Evolutionary conservation across 2,113 vertebrate genomes (phyloP), one percentile per base, ranked within the genome.

Genomic region (Zosterops pallidus): DNA sequence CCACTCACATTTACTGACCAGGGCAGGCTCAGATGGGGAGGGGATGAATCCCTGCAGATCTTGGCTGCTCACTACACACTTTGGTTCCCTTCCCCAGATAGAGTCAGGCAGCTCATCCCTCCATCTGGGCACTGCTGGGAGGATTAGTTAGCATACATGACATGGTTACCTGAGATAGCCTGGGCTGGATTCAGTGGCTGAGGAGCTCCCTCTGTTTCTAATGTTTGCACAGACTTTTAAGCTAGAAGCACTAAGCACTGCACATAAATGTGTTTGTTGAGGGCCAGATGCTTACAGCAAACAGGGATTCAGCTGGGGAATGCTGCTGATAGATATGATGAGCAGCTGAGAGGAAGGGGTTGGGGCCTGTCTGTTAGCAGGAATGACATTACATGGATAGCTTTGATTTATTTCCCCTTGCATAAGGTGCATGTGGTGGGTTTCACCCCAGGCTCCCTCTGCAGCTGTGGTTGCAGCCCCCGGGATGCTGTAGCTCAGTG

Each of bases 121-220:
- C 63, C 78, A 60, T 91, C 59, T 52, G 50, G 63, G 50, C 35
- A 55, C 76, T 89, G 5, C 14, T 33, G 47, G 81, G 46, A 93
- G 79, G 83, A 90, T 92, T 79, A 90, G 49, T 80, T 76, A 74
- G 71, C 16, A 2, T 14, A 47, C 33, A 63, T 74, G 68, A 63
- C 52, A 26, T 63, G 86, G 56, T 93, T 93, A 94, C 94, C 85
- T 70, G 85, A 92, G 83, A 28, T 69, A 92, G 85, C 79, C 79
- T 35, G 69, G 64, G 42, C 64, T 63, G 68, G 25, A 29, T 67
- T 62, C 71, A 80, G 47, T 29, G 72, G 70, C 83, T 92, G 80
- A 83, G 83, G 60, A 90, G 80, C 86, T 94, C 85, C 92, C 88
- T 93, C 83, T 81, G n/a, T 88, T 95, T 59, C 64, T 64, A 16